Conservation (phyloP, 2,888 invertebrate genomes). For the Tachystola acroxantha region DNA sequence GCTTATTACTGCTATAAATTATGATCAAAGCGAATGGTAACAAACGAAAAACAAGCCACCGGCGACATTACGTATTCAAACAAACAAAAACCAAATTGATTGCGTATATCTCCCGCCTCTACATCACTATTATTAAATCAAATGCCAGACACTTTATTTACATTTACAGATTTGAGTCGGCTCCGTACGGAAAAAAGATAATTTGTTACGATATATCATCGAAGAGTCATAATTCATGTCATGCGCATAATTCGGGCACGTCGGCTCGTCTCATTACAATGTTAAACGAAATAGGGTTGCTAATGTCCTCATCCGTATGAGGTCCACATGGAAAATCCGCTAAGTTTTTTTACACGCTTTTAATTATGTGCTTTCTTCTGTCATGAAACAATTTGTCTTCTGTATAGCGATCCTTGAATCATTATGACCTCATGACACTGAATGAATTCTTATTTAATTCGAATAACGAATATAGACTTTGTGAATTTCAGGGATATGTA, state of each 20-base stretch:
- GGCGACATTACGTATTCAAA: conserved; percentile 35
- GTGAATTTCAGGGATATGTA: too few species aligned
- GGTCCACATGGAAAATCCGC: too few species aligned
- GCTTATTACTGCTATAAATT: neutral
- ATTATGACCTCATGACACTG: too few species aligned
- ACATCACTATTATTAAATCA: conserved; percentile 58
- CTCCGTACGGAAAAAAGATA: conserved; percentile 46
- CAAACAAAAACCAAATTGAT: conserved; percentile 38
- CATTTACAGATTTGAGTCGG: conserved; percentile 54
- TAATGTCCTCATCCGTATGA: conserved; percentile 7
- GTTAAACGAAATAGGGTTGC: conserved; percentile 45
- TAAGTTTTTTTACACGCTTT: too few species aligned
- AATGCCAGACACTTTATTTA: conserved; percentile 59
- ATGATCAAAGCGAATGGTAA: neutral
- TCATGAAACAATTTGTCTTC: too few species aligned
- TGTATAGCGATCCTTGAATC: too few species aligned
- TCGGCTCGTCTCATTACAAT: conserved; percentile 49
- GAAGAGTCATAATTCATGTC: conserved; percentile 50
- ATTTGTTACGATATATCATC: conserved; percentile 67
- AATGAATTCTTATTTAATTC: too few species aligned
- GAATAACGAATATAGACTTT: too few species aligned
- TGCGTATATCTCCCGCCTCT: conserved; percentile 18
- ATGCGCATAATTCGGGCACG: conserved; percentile 15
- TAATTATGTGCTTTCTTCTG: too few species aligned
- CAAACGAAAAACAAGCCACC: conserved; percentile 1